Evolutionary conservation across 2,797 vertebrate species (phyloP).

Genomic region (Siniperca scherzeri): DNA sequence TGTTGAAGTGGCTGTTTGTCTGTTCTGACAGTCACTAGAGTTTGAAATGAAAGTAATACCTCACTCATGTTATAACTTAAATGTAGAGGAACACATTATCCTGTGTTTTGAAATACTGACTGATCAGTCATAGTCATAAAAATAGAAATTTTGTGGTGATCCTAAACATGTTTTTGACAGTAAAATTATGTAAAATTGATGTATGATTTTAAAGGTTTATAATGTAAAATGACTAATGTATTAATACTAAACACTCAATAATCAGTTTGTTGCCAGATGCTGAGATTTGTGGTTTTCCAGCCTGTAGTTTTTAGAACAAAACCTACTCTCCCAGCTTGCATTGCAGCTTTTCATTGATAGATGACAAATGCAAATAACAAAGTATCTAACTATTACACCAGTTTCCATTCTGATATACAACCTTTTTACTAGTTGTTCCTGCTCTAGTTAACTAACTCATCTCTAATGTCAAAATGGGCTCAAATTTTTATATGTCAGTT

Average conservation of each 20-base stretch:
- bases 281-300: too few species aligned
- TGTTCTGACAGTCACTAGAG: not conserved
- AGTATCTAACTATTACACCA: not conserved
- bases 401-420: not conserved
- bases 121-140: not conserved
- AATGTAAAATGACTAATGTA: not conserved
- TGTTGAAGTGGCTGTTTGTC: not conserved
- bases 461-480: not conserved
- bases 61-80: not conserved
- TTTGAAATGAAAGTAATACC: not conserved
- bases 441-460: not conserved
- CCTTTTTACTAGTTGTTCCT: not conserved
- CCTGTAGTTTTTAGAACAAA: not conserved
- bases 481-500: not conserved
- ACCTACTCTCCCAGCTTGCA: not conserved
- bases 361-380: slow-evolving; percentile 1
- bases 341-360: not conserved
- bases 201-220: not conserved
- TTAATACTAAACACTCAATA: too few species aligned
- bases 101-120: not conserved
- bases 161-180: not conserved
- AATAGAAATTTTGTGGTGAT: not conserved
- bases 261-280: too few species aligned
- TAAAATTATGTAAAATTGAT: not conserved
- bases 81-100: too few species aligned